These are phyloP conservation scores for Syrmaticus mikado DNA, from an alignment of 2,113 vertebrate species.

Conservation along the genomic window DNA sequence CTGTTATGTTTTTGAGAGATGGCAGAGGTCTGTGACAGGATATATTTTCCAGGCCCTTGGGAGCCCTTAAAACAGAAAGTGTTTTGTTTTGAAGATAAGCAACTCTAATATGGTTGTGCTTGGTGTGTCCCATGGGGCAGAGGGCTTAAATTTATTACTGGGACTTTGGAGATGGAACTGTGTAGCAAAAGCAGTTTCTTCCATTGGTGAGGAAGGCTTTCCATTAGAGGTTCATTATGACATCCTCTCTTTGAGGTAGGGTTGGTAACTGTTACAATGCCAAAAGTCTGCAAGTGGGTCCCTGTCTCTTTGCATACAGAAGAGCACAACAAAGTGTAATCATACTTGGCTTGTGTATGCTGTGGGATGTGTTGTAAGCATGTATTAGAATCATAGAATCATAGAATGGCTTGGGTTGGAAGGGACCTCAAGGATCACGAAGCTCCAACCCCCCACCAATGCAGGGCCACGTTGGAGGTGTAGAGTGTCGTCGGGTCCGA, in stretches of 20 bases:
- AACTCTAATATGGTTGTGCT: background rate
- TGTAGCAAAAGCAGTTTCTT: background rate
- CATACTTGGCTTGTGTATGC: rapidly evolving
- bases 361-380: background rate
- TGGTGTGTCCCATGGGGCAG: background rate
- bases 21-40: background rate
- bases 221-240: background rate
- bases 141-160: background rate
- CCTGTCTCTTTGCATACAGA: no score
- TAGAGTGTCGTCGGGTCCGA: no score
- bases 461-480: no score
- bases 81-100: conserved; percentile 39
- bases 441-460: no score
- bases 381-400: no score
- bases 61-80: background rate
- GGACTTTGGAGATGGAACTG: background rate
- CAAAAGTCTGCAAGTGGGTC: background rate
- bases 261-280: background rate
- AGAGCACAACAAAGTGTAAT: background rate
- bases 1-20: conserved; percentile 17
- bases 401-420: no score
- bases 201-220: background rate
- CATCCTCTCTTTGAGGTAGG: background rate
- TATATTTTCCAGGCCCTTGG: background rate
- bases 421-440: no score